Evolutionary conservation across 2,888 invertebrate species (phyloP).

Genomic region (Drosophila picticornis): DNA sequence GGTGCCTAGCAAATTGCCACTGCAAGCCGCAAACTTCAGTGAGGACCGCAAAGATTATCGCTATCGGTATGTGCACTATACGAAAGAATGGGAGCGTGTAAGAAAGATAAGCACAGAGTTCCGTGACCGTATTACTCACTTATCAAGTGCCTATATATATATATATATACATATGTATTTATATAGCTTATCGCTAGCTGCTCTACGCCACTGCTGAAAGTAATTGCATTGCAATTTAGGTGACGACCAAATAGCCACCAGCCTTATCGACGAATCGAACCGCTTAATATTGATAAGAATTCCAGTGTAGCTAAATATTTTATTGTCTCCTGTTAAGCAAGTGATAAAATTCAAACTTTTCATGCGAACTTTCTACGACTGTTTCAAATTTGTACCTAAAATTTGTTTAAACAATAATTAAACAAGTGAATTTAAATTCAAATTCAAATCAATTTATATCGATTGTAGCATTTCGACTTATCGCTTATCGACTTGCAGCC

Average conservation of each 20-base stretch:
- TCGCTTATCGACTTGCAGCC: not conserved
- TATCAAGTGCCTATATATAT: constrained; percentile 27
- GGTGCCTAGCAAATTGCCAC: constrained; percentile 66
- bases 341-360: not conserved
- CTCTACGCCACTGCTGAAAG: constrained; percentile 49
- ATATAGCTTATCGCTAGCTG: constrained; percentile 46
- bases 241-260: constrained; percentile 1
- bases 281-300: constrained; percentile 16
- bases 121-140: constrained; percentile 42
- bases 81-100: not conserved
- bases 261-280: constrained; percentile 23
- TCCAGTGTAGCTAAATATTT: not conserved
- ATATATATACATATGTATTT: not conserved
- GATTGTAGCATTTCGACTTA: constrained; percentile 4
- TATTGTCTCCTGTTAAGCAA: not conserved
- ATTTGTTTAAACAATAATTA: not conserved
- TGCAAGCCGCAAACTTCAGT: constrained; percentile 65
- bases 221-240: constrained; percentile 38
- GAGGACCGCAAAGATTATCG: constrained; percentile 64
- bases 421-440: constrained; percentile 1
- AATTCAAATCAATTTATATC: constrained; percentile 9
- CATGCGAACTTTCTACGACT: not conserved
- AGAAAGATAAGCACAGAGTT: constrained; percentile 5
- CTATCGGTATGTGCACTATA: constrained; percentile 32
- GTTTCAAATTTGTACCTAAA: not conserved